Conservation (phyloP, 2,797 vertebrate genomes). For the Eupleurogrammus muticus region DNA sequence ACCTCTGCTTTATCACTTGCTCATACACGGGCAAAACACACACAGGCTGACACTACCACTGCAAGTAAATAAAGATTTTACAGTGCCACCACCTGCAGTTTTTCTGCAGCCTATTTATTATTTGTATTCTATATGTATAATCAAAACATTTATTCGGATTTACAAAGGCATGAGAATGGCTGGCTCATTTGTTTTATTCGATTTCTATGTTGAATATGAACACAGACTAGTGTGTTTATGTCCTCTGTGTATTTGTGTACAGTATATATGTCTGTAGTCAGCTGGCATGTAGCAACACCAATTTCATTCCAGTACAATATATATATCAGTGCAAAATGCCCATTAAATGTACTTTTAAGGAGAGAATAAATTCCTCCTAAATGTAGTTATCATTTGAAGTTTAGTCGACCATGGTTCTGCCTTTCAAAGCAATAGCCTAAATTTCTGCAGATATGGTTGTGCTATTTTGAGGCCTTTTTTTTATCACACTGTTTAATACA, state of each 20-base stretch:
- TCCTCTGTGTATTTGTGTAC: conserved; percentile 4
- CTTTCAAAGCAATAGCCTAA: conserved; percentile 16
- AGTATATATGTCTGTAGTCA: conserved; percentile 13
- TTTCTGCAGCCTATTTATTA: neutral
- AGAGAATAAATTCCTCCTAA: neutral
- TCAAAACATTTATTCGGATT: conserved; percentile 17
- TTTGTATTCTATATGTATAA: conserved; percentile 17
- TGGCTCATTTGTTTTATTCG: neutral
- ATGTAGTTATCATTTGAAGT: conserved; percentile 8
- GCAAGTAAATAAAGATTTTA: conserved; percentile 5
- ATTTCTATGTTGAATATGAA: neutral
- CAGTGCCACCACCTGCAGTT: neutral
- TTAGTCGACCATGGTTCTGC: conserved; percentile 1
- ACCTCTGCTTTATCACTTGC: neutral
- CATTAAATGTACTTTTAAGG: neutral
- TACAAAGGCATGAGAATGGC: conserved; percentile 7
- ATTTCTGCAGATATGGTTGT: conserved; percentile 31
- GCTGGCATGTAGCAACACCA: neutral
- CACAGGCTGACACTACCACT: neutral
- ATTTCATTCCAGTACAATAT: too few relatives aligned
- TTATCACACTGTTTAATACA: conserved; percentile 35
- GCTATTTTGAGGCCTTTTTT: conserved; percentile 50
- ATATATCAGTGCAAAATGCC: conserved; percentile 8
- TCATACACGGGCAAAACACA: conserved; percentile 21
- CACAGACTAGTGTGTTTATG: conserved; percentile 1